A percentile compares a stretch with the other conserved stretches of the same genome.
Conservation (phyloP, 2,113 vertebrate species). For the Syngnathus typhle region DNA sequence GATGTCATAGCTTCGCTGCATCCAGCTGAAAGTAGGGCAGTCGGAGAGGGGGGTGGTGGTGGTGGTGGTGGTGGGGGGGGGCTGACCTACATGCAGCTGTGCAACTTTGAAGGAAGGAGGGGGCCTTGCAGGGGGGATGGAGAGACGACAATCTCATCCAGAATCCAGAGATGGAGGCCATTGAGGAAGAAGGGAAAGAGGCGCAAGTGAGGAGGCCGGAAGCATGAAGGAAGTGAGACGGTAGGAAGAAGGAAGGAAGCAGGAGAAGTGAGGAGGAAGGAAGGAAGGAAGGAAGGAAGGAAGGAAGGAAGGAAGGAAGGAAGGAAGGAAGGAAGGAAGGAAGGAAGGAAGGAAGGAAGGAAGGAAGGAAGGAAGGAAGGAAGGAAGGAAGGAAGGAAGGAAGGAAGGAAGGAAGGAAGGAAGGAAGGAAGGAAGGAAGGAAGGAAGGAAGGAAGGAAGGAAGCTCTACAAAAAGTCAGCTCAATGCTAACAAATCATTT, state of each 20-base stretch:
- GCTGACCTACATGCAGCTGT: slow-evolving; percentile 78
- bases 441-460: neutral
- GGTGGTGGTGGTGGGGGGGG: slow-evolving; percentile 36
- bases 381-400: neutral
- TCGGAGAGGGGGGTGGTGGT: slow-evolving; percentile 38
- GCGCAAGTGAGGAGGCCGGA: neutral
- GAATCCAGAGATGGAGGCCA: slow-evolving; percentile 24
- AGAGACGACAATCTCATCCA: slow-evolving; percentile 51
- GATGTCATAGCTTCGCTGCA: slow-evolving; percentile 65
- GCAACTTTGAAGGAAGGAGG: slow-evolving; percentile 48
- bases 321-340: no score
- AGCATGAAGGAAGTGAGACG: neutral
- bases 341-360: neutral
- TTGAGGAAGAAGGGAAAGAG: neutral
- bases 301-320: neutral
- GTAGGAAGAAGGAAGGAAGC: neutral
- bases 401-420: neutral
- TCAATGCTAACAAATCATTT: no score
- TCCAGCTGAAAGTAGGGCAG: slow-evolving; percentile 74
- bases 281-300: neutral
- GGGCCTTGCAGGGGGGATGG: slow-evolving; percentile 28
- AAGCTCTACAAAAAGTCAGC: neutral
- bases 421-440: no score
- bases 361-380: neutral
- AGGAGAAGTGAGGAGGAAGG: neutral